Percentiles rank a stretch among this genome's conserved stretches.
Evolutionary conservation across 1,140 invertebrate genomes (phyloP).

Genomic region (Pseudobourletiella spinata): DNA sequence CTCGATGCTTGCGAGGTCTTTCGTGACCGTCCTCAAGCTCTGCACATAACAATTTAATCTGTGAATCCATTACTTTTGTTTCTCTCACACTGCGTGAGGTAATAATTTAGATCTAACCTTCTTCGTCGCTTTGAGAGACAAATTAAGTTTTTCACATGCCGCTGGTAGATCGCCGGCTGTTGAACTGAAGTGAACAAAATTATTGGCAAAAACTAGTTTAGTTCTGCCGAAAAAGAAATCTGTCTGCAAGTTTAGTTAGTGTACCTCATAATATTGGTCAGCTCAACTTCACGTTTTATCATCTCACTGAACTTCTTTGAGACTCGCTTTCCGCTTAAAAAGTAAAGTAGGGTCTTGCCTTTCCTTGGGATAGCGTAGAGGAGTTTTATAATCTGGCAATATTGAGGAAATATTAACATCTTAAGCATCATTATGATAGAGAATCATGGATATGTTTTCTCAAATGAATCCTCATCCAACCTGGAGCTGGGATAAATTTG

Average conservation of each 20-base stretch:
- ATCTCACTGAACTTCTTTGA: conserved; percentile 49
- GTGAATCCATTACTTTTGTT: not conserved
- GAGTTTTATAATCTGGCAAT: too few species aligned
- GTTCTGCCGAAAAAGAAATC: not conserved
- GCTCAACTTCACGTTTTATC: conserved; percentile 54
- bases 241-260: too few species aligned
- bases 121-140: conserved; percentile 8
- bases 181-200: conserved; percentile 1
- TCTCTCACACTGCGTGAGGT: not conserved
- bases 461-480: too few species aligned
- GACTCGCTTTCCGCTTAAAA: conserved; percentile 61
- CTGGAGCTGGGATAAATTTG: conserved; percentile 67
- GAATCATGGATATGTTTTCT: too few species aligned
- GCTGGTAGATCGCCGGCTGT: not conserved
- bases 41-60: conserved; percentile 4
- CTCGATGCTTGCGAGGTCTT: conserved; percentile 25
- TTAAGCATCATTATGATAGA: too few species aligned
- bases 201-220: not conserved
- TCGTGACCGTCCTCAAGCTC: conserved; percentile 19
- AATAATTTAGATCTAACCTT: conserved; percentile 6
- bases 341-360: conserved; percentile 58
- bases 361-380: conserved; percentile 61
- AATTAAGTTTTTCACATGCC: conserved; percentile 17
- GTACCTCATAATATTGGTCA: conserved; percentile 60
- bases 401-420: too few species aligned